Evolutionary conservation across 2,113 vertebrate genomes (phyloP).

Genomic region (Syngnathus floridae): DNA sequence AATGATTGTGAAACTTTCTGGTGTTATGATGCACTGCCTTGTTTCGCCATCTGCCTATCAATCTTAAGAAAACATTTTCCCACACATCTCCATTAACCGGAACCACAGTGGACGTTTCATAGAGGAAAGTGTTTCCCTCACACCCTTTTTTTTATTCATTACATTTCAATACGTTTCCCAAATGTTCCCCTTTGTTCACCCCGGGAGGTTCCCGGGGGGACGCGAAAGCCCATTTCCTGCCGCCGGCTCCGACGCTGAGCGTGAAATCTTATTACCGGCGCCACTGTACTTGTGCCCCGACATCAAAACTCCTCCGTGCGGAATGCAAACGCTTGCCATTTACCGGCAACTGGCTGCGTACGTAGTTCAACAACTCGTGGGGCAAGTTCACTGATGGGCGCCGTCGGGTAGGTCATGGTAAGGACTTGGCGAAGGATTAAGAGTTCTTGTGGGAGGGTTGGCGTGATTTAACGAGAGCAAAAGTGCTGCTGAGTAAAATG

Average conservation of each 20-base stretch:
- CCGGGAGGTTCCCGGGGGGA: slow-evolving; percentile 56
- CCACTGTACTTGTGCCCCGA: slow-evolving; percentile 56
- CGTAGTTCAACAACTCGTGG: slow-evolving; percentile 27
- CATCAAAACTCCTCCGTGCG: slow-evolving; percentile 59
- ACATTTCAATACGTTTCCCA: slow-evolving; percentile 63
- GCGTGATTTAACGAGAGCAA: neutral
- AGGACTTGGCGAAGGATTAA: neutral
- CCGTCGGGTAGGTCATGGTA: neutral
- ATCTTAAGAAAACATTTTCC: slow-evolving; percentile 21
- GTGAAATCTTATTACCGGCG: slow-evolving; percentile 70
- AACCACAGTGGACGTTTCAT: neutral
- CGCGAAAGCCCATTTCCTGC: slow-evolving; percentile 61
- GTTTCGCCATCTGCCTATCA: slow-evolving; percentile 31
- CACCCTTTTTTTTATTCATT: slow-evolving; percentile 40
- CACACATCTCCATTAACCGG: slow-evolving; percentile 6
- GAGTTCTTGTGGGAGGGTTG: neutral
- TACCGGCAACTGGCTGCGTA: slow-evolving; percentile 34
- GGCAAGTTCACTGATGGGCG: slow-evolving; percentile 47
- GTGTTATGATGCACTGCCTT: slow-evolving; percentile 55
- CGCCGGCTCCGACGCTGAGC: slow-evolving; percentile 54
- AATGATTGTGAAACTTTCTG: slow-evolving; percentile 17
- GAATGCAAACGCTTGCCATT: slow-evolving; percentile 47
- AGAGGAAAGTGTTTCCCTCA: slow-evolving; percentile 23
- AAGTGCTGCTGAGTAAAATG: slow-evolving; percentile 4
- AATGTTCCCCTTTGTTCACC: slow-evolving; percentile 49